A percentile compares a stretch with the other conserved stretches of the same genome.
These are phyloP conservation scores for Anguilla obscura DNA, from an alignment of 2,797 vertebrate species.

Conservation along the genomic window DNA sequence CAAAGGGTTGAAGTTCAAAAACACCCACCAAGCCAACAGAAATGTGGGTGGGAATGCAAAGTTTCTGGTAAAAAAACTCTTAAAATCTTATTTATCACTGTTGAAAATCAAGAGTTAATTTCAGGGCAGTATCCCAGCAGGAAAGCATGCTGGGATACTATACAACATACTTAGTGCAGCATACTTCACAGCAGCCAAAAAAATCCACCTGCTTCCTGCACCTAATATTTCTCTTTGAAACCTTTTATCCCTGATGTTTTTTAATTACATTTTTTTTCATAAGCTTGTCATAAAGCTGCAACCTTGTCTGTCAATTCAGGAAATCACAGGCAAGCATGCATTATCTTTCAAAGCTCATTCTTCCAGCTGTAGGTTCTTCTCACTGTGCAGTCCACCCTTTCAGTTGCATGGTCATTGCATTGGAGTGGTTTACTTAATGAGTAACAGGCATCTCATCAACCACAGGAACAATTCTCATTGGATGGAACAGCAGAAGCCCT, in stretches of 20 bases:
- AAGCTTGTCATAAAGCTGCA: not conserved
- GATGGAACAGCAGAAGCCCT: not conserved
- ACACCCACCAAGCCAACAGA: not conserved
- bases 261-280: not conserved
- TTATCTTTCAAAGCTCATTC: not conserved
- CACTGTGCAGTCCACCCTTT: not conserved
- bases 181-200: not conserved
- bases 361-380: not conserved
- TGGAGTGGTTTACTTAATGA: not conserved
- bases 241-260: too few species aligned
- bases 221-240: not conserved
- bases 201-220: not conserved
- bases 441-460: too few species aligned
- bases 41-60: not conserved
- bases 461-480: not conserved
- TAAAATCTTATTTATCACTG: not conserved
- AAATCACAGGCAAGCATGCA: too few species aligned
- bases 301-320: not conserved
- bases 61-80: not conserved
- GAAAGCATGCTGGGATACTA: too few species aligned
- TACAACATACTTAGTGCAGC: not conserved
- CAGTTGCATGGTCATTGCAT: not conserved
- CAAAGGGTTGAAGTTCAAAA: not conserved
- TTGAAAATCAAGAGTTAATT: not conserved
- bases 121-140: not conserved